Evolutionary conservation across 2,888 invertebrate species (phyloP), one percentile per base, ranked within the genome.

Genomic region (Timema podura): DNA sequence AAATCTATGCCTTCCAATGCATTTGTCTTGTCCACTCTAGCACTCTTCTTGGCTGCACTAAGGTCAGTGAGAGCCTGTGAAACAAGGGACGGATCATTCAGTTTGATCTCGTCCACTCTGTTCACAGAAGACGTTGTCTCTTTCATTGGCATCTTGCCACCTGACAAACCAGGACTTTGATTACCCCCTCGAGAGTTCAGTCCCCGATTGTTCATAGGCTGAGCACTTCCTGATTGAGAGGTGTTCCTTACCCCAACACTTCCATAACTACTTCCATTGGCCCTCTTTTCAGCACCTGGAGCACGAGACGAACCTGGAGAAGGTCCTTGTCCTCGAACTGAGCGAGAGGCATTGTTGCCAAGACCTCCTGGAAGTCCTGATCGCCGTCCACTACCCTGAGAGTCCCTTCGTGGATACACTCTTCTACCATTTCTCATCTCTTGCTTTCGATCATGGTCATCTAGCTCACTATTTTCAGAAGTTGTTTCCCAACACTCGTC

Each of bases 401-500:
- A 77, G 6, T 76, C 73, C 15, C 80, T 76, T 59, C 74, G 75
- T 5, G 76, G 73, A 51, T 79, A 79, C 51, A 75, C 76, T 70
- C 78, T 81, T 68, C 77, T 78, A 54, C 80, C 79, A 51, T 74
- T 76, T 65, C 76, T 77, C 67, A 78, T 77, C 64, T 76, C 75
- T 10, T 79, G 79, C 71, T 82, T 81, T 44, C 79, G 76, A 45
- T 72, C 70, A 16, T 68, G 54, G 66, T 81, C 82, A 70, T 81
- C 83, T 10, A 77, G 74, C 73, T 88, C 92, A 80, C 92, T 92
- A 82, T 91, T 91, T 81, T 93, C 93, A 8, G 92, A 91, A 16
- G 91, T 92, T 64, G 92, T 91, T 79, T 92, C 93, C 89, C 91
- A 91, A 77, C 91, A 86, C 76, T 88, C 88, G 75, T 87, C 88